Evolutionary conservation across 2,888 invertebrate genomes (phyloP), one percentile per base, ranked within the genome.

Genomic region (Lamellibrachia columna): DNA sequence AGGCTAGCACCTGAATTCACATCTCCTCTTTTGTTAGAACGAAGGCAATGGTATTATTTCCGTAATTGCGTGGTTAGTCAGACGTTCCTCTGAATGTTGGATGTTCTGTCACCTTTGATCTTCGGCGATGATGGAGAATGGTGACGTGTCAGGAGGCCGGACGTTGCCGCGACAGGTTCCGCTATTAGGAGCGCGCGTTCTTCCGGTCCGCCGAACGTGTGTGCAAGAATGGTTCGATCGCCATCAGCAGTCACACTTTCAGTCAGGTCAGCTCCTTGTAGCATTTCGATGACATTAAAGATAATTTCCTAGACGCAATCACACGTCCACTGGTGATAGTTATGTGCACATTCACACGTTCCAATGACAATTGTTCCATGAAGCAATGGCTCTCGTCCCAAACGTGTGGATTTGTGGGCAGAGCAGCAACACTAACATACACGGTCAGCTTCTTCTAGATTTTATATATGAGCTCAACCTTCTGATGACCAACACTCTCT

Each of bases 211-310:
- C 6, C 75, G 75, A 75, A 75, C 75, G 75, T 15, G 75, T 75
- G 75, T 6, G 75, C 15, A 75, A 75, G 75, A 75, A 11, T 22
- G 22, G 75, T 22, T 22, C 75, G 75, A 75, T 75, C 75, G 75
- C 15, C 75, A n/a, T 15, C 75, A 75, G n/a, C n/a, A n/a, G 75
- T 75, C 75, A 22, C 75, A 75, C 75, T 22, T 75, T 75, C 15
- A 6, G 15, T 75, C 75, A n/a, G 22, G 75, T 22, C 6, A 75
- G 15, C 75, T 75, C 75, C 75, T 15, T 75, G 75, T 22, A n/a
- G 75, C 75, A 75, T 15, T 75, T 75, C 75, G 75, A 75, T 75
- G 75, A 75, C 75, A 75, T 75, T 75, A 75, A 75, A 75, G 75
- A n/a, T 75, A 1, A 75, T 75, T 15, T 75, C n/a, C 75, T 22